Evolutionary conservation across 2,113 vertebrate species (phyloP), one percentile per base, ranked within the genome.

Genomic region (Apeltes quadracus): DNA sequence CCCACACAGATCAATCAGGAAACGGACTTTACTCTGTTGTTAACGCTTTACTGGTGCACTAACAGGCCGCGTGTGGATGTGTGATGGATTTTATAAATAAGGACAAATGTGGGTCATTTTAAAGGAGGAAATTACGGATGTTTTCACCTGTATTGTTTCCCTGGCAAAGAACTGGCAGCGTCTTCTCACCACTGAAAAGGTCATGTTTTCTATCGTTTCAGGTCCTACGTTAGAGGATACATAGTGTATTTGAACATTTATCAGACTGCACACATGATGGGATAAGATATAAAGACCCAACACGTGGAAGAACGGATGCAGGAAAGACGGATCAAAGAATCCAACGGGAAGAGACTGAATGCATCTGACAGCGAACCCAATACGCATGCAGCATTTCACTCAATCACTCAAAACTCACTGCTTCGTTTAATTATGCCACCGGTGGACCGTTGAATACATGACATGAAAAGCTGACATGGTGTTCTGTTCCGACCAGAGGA

Each of bases 21-120:
- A 65, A 69, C 80, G 86, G 85, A 85, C 86, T 87, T 86, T 76
- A 71, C 1, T 72, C 84, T 74, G 76, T 89, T 65, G 58, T 89
- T 76, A 88, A 87, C 41, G 71, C 83, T 87, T 90, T 85, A 90
- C 59, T 41, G 63, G 76, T 64, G 57, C 67, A 77, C 55, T 82
- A 54, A 85, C n/a, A 65, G 18, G 6, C 7, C 13, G 11, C 13
- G 16, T 66, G n/a, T 44, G 53, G 48, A 68, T 15, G n/a, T 20
- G 36, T 43, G 29, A 43, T 38, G 25, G 39, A 38, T 79, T 75
- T 64, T 36, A 57, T 38, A 73, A 63, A 73, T 23, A 8, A 50
- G 62, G 55, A 76, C 51, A 32, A 23, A 58, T 76, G 36, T 61
- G n/a, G 46, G 61, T 63, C 41, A 61, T 63, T 69, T 76, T 56